Percentiles rank a stretch among this genome's conserved stretches.
Evolutionary conservation across 1,140 invertebrate species (phyloP).

Genomic region (Rhizoglyphus robini): DNA sequence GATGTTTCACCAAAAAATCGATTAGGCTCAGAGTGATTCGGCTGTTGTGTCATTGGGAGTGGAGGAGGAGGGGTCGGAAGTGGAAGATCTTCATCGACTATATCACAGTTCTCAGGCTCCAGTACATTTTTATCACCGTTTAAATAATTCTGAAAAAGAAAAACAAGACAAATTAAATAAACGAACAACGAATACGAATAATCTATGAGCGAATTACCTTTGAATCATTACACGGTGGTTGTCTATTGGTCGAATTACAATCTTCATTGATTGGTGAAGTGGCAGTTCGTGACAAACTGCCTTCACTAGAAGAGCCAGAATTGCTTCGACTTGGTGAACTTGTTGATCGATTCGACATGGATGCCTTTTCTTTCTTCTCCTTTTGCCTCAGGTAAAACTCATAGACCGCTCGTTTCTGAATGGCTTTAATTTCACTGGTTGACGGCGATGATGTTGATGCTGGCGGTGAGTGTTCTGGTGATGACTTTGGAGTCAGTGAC

Average conservation of each 20-base stretch:
- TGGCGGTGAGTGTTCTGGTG: background rate
- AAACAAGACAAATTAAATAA: too few species aligned
- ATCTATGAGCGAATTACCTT: too few species aligned
- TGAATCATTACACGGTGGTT: too few species aligned
- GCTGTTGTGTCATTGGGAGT: too few species aligned
- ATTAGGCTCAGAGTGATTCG: background rate
- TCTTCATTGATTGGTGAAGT: too few species aligned
- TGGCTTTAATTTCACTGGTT: constrained; percentile 55
- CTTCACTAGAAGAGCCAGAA: too few species aligned
- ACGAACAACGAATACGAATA: too few species aligned
- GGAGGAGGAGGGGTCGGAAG: background rate
- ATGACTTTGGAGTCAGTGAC: background rate
- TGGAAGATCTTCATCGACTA: background rate
- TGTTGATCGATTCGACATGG: background rate
- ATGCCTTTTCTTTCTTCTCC: constrained; percentile 15
- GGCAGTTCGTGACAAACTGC: too few species aligned
- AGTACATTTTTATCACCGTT: background rate
- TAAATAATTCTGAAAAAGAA: too few species aligned
- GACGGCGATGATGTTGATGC: background rate
- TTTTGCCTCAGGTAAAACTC: constrained; percentile 48
- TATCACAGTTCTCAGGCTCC: background rate
- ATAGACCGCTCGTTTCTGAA: constrained; percentile 69
- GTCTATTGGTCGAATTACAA: too few species aligned
- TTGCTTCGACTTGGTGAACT: background rate
- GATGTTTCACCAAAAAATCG: background rate